Evolutionary conservation across 92 coral and sea anemone species (phyloP), one percentile per base, ranked within the genome.

Genomic region (Bergia puertoricense): DNA sequence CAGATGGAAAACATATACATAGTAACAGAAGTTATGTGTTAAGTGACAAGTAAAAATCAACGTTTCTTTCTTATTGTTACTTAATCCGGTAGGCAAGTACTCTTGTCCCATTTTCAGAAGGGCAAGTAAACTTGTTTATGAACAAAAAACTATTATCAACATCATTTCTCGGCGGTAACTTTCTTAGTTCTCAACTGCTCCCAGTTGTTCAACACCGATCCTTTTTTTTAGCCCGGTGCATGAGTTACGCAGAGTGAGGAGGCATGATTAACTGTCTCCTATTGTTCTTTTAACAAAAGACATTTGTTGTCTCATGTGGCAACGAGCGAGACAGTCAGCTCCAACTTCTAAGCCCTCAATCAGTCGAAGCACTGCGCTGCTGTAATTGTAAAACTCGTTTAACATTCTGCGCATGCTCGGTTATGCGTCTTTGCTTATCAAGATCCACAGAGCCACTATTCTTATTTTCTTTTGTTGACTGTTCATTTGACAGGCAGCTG

Each of bases 321-420:
- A 22, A 57, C 2, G 20, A 57, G 67, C 11, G 77, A 22, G 44
- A 14, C 48, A 54, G 42, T 36, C 56, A 30, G 3, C 18, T 30
- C 8, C 45, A 51, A 37, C 43, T 80, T 80, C 85, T 20, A 37
- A 36, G 73, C 50, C 37, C 62, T 88, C 42, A 88, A 89, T 92
- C 96, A 89, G 36, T 81, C 16, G 92, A 65, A 10, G 94, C 90
- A 62, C 94, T 92, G 50, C 89, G 93, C 76, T 94, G 97, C 81
- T 92, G 92, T 41, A 94, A 81, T 83, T 95, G 93, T 68, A 97
- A 87, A 79, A 98, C 99, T 82, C 96, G 92, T 85, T 97, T 97
- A 23, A 97, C 98, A 72, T 95, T 88, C 84, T 86, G 93, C 83
- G 97, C 96, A 91, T 97, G 99, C 85, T 95, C 97, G 80, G 77